phyloP scores from a whole-genome alignment of 1,140 invertebrate species.

The Leptestheria dahalacensis region DNA sequence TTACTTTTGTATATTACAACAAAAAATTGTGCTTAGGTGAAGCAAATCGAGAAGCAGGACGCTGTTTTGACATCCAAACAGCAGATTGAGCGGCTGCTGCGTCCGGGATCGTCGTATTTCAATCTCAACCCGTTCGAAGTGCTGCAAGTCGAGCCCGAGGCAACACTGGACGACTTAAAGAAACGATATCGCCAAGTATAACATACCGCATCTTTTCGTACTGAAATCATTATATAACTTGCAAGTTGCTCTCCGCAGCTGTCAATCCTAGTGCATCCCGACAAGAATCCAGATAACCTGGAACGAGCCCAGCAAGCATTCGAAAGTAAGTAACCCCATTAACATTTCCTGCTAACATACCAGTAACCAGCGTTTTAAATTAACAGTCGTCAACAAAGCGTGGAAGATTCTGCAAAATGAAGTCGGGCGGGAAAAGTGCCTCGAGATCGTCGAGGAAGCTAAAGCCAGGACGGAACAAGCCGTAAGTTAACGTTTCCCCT shows the following conservation, averaged over 20 bases:
- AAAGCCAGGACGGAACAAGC: conserved; percentile 84
- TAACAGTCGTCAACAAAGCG: conserved; percentile 76
- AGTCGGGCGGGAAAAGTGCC: conserved; percentile 78
- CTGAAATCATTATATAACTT: conserved; percentile 4
- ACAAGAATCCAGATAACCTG: conserved; percentile 91
- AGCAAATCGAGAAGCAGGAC: conserved; percentile 86
- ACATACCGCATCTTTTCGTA: conserved; percentile 16
- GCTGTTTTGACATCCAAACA: conserved; percentile 80
- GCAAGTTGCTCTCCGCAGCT: conserved; percentile 37
- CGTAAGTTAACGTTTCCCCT: conserved; percentile 36
- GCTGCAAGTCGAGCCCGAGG: conserved; percentile 81
- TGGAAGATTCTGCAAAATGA: conserved; percentile 95
- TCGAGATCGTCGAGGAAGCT: conserved; percentile 94
- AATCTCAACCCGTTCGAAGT: conserved; percentile 95
- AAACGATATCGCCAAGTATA: conserved; percentile 81
- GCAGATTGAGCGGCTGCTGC: conserved; percentile 81
- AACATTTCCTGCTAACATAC: conserved; percentile 3
- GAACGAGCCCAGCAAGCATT: conserved; percentile 88
- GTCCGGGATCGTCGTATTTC: conserved; percentile 88
- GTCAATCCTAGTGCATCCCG: conserved; percentile 95
- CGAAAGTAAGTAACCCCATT: conserved; percentile 43
- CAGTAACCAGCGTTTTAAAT: conserved; percentile 17
- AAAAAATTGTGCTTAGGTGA: too few species aligned
- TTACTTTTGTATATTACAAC: too few species aligned
- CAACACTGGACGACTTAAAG: conserved; percentile 77